Evolutionary conservation across 2,888 invertebrate species (phyloP), one percentile per base, ranked within the genome.

Genomic region (Macrophya annulata): DNA sequence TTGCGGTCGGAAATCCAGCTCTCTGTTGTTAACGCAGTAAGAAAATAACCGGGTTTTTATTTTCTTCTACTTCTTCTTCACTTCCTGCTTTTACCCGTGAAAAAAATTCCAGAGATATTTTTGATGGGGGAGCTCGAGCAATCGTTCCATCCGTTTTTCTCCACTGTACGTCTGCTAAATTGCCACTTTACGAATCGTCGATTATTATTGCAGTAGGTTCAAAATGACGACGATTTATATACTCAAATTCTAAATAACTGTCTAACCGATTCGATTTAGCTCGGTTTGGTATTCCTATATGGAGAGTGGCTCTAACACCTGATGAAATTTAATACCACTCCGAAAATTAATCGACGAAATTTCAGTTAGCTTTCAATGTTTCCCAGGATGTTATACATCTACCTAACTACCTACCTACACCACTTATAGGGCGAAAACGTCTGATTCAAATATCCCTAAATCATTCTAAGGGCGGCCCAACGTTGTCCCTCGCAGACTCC

Each of bases 361-460:
- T 74, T 21, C 45, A 21, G 74, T 74, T 9, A 74, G 45, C 45
- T 45, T 45, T 48, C 74, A 25, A 48, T 25, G 74, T 45, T 74
- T 74, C 74, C 74, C 1, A 25, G 12, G 15, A 45, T 43, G 45
- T 43, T 74, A 21, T 74, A 21, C 43, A 21, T 17, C 4, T 12
- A n/a, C 74, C 21, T 45, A 17, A n/a, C 31, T 48, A 48, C 48
- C 48, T 48, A 48, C 48, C 12, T 10, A 12, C 12, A 12, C 48
- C 31, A 31, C 31, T 31, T 31, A 31, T 62, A 25, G 5, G 43
- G 45, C 45, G n/a, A 48, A 74, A 74, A 74, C 15, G 21, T 12
- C 74, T 5, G 74, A 45, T 74, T 74, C 74, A 43, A 74, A 74
- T 45, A 45, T 25, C 45, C 45, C 45, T 74, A 45, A 74, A 74